A percentile compares a stretch with the other conserved stretches of the same genome.
phyloP scores from a whole-genome alignment of 2,888 invertebrate species.

The Coremacera marginata region DNA sequence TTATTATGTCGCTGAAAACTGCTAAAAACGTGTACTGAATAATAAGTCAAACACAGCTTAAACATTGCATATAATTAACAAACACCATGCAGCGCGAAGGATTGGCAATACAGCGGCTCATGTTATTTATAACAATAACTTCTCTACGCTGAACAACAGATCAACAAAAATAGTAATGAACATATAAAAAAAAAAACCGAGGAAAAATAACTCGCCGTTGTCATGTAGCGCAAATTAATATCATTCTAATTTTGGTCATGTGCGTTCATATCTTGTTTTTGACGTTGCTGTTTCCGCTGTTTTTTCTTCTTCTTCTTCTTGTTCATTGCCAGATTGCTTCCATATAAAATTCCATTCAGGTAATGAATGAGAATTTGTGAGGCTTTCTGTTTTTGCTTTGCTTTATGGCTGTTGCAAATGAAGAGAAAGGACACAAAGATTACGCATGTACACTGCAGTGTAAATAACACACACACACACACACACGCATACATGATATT shows the following conservation, averaged over 20 bases:
- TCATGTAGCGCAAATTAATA: constrained; percentile 23
- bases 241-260: constrained; percentile 39
- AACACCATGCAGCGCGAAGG: too few relatives aligned
- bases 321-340: not conserved
- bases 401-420: too few relatives aligned
- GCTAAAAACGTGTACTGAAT: too few relatives aligned
- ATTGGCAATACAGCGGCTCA: too few relatives aligned
- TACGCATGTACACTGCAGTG: constrained; percentile 30
- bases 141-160: too few relatives aligned
- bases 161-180: too few relatives aligned
- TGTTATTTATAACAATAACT: too few relatives aligned
- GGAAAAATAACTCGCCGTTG: not conserved
- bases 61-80: too few relatives aligned
- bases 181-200: too few relatives aligned
- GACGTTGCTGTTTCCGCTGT: constrained; percentile 2
- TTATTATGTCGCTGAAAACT: too few relatives aligned
- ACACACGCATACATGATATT: constrained; percentile 18
- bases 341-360: not conserved
- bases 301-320: not conserved
- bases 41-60: too few relatives aligned
- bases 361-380: not conserved
- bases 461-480: not conserved
- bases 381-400: too few relatives aligned
- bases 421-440: constrained; percentile 1
- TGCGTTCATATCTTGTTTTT: constrained; percentile 3